Evolutionary conservation across 2,888 invertebrate genomes (phyloP), one percentile per base, ranked within the genome.

Genomic region (Eudemis profundana): DNA sequence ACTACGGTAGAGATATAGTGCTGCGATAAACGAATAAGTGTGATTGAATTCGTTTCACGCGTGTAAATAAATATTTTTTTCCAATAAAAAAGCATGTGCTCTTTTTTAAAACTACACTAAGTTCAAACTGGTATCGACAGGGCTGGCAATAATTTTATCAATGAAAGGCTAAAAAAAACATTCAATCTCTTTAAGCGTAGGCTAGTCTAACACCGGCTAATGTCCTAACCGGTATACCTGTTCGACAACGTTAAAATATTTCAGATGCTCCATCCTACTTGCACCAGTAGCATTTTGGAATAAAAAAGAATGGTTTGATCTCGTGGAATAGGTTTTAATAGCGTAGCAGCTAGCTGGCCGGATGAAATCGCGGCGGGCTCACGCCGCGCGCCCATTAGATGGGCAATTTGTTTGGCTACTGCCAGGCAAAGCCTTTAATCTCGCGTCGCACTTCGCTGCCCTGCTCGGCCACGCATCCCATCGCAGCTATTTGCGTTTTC

Each of bases 361-460:
- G 75, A 68, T 64, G 73, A 72, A 76, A 74, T 77, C 74, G 77
- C 70, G 73, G 73, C 44, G 71, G 69, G 71, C 72, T 74, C 74
- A 74, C 79, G 76, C 81, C 79, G 81, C 79, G 78, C 78, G 72
- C 74, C 84, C 84, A 85, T 87, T 87, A 87, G 87, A 82, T 75
- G 81, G 79, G 81, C 85, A 84, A 87, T 89, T 87, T 87, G 84
- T 87, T 87, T 86, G 82, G 82, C 80, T 81, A 82, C 81, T 81
- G 79, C 72, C 73, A 75, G 72, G 75, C 81, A 82, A 71, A 87
- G 82, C 87, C 80, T 85, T 85, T 87, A 86, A 88, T 87, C 87
- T 81, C 75, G 69, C 68, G 67, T 69, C 70, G 68, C 70, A 61
- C 70, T 65, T 51, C 65, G 60, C 65, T 53, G 59, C 65, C 51